Evolutionary conservation across 2,797 vertebrate genomes (phyloP).

Genomic region (Neopelma chrysocephalum): DNA sequence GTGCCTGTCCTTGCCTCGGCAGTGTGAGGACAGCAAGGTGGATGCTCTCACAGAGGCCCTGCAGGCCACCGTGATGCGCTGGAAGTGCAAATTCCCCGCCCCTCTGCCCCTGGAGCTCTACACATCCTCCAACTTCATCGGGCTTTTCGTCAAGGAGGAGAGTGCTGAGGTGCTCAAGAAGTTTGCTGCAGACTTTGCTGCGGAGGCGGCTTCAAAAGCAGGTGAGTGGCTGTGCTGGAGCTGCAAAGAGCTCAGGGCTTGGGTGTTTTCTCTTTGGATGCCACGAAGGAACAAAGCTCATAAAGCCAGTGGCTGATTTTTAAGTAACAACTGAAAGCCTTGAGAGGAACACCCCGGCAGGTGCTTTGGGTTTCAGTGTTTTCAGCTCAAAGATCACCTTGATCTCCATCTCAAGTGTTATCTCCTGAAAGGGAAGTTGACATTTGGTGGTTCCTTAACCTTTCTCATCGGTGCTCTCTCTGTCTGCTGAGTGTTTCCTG

Average conservation of each 20-base stretch:
- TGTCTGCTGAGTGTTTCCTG: slow-evolving; percentile 35
- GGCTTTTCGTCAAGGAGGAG: slow-evolving; percentile 97
- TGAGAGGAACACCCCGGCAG: rapidly evolving
- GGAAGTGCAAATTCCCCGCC: slow-evolving; percentile 88
- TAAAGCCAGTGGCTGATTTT: neutral
- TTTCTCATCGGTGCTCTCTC: neutral
- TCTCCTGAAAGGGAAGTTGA: slow-evolving; percentile 52
- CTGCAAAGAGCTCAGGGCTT: neutral
- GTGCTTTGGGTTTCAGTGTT: neutral
- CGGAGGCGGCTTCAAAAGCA: slow-evolving; percentile 90
- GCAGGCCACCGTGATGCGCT: slow-evolving; percentile 86
- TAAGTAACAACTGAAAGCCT: neutral
- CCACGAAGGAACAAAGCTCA: neutral
- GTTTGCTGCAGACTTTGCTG: slow-evolving; percentile 92
- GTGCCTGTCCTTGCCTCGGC: neutral
- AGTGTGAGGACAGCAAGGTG: slow-evolving; percentile 95
- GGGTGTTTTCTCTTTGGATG: neutral
- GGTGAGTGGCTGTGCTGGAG: slow-evolving; percentile 71
- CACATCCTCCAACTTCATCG: slow-evolving; percentile 94
- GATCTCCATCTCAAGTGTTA: neutral
- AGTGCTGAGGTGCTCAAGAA: slow-evolving; percentile 92
- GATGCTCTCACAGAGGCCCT: slow-evolving; percentile 91
- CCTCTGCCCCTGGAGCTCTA: slow-evolving; percentile 94
- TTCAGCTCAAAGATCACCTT: neutral
- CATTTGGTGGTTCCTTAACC: slow-evolving; percentile 54